Conservation (phyloP, 2,888 invertebrate genomes). For the Eupithecia vulgata region DNA sequence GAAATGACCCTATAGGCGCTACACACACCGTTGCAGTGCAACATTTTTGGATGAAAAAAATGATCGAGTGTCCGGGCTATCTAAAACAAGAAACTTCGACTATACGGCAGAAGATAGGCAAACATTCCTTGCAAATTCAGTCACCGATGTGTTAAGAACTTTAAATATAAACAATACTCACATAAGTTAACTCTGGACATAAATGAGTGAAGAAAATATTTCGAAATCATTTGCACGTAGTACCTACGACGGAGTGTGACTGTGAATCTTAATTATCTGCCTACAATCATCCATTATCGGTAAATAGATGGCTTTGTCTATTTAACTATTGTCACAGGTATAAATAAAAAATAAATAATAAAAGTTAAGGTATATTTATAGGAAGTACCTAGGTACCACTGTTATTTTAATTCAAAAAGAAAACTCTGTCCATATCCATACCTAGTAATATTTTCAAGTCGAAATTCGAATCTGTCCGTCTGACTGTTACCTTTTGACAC, state of each 20-base stretch:
- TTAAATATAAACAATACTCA: constrained; percentile 13
- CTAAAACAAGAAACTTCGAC: not conserved
- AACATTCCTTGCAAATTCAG: not conserved
- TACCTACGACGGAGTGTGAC: constrained; percentile 9
- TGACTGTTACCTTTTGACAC: no score
- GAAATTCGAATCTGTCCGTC: no score
- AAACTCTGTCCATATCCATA: no score
- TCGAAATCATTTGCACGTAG: constrained; percentile 25
- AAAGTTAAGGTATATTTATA: no score
- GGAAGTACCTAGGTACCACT: no score
- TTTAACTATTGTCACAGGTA: constrained; percentile 10
- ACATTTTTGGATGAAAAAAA: no score
- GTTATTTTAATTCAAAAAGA: no score
- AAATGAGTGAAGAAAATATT: constrained; percentile 27
- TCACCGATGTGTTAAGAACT: constrained; percentile 7
- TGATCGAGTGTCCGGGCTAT: no score
- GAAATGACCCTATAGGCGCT: no score
- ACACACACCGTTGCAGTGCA: no score
- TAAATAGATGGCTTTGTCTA: constrained; percentile 14
- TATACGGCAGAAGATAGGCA: not conserved
- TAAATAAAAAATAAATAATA: not conserved
- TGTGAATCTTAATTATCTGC: constrained; percentile 30
- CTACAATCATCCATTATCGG: constrained; percentile 20
- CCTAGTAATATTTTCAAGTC: no score
- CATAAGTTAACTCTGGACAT: constrained; percentile 4